Evolutionary conservation across 2,113 vertebrate species (phyloP), one percentile per base, ranked within the genome.

Genomic region (Hyperopisus bebe): DNA sequence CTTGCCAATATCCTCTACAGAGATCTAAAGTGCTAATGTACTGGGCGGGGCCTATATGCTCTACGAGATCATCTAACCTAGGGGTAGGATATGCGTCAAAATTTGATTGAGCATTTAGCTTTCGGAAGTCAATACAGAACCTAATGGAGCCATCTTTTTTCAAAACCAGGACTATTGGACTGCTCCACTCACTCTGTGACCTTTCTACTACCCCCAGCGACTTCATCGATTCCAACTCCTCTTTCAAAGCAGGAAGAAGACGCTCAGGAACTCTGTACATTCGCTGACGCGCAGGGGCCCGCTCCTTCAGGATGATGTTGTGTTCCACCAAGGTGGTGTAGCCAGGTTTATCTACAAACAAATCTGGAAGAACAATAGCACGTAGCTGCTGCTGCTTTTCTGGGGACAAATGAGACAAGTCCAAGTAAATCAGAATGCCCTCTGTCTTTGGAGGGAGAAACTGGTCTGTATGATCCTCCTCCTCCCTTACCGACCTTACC

Each of bases 131-230:
- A 62, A 88, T 70, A 24, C 90, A 84, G 13, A 89, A 85, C 47
- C 77, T 1, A 19, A 88, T 88, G 24, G 47, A 46, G 0, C 51
- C 10, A 62, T 53, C 85, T 19, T 82, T 82, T 42, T 91, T 91
- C 9, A 83, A 82, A 5, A 91, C 86, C 3, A 88, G 17, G 0
- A 88, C 89, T 8, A 70, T 44, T 11, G 66, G 88, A 47, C 42
- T 91, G n/a, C 70, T 58, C 84, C 90, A 91, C 42, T 83, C 88
- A 27, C 48, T 89, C 13, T 44, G 1, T 1, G 89, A 86, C 11
- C 19, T 35, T 31, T 90, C 44, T 11, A 86, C 87, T 10, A 90
- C 83, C 53, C 83, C 89, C 39, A 86, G 13, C 8, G 17, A 1
- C 24, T 19, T 3, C 89, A 89, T 86, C 1, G 31, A 42, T 24